Conservation (phyloP, 1,140 invertebrate genomes). For the Solenopsis invicta region DNA sequence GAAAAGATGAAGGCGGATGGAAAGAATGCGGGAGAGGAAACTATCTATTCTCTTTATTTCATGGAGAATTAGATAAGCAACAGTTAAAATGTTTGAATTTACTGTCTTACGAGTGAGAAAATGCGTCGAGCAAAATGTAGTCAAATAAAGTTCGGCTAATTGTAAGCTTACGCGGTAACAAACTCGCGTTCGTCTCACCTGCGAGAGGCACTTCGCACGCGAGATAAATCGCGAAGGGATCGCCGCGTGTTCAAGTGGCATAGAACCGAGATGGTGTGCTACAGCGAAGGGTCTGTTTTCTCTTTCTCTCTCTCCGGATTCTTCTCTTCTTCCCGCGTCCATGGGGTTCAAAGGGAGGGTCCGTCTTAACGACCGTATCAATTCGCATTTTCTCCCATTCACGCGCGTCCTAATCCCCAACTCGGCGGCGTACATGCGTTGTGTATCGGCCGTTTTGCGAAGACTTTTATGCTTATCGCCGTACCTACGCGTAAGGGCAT, state of each 20-base stretch:
- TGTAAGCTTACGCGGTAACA: constrained; percentile 5
- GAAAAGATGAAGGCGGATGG: neutral
- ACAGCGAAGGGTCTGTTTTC: constrained; percentile 50
- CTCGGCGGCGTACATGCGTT: constrained; percentile 59
- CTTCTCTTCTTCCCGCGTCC: constrained; percentile 44
- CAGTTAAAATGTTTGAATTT: neutral
- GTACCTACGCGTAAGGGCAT: constrained; percentile 64
- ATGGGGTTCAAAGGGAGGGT: constrained; percentile 72
- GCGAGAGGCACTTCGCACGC: constrained; percentile 7
- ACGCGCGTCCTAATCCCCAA: constrained; percentile 77
- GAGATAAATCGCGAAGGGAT: constrained; percentile 65
- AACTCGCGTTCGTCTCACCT: constrained; percentile 28
- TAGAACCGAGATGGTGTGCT: constrained; percentile 1
- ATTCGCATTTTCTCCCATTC: constrained; percentile 81
- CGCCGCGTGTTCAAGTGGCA: constrained; percentile 11
- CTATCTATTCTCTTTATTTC: neutral
- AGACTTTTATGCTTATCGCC: constrained; percentile 74
- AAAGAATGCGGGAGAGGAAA: neutral
- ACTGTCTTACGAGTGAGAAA: neutral
- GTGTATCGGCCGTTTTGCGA: constrained; percentile 55
- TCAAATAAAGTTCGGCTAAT: neutral
- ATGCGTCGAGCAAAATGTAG: neutral
- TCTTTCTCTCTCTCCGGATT: constrained; percentile 22
- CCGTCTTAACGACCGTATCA: constrained; percentile 81
- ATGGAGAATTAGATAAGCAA: neutral